These are phyloP conservation scores for Laticauda laticaudata DNA, from an alignment of 2,113 vertebrate genomes.

Conservation along the genomic window DNA sequence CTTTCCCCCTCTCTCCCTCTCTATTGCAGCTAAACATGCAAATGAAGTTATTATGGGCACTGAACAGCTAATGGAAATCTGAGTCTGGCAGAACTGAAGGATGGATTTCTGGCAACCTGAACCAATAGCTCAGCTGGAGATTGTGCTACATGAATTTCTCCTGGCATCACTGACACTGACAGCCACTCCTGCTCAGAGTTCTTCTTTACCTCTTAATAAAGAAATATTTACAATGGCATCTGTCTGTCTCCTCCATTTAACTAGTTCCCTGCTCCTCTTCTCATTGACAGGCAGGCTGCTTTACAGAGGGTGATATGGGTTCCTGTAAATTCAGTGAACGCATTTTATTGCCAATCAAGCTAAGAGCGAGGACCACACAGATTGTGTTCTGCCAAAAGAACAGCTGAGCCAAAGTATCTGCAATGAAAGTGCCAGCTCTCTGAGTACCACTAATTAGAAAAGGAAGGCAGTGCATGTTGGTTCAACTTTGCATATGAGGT, in stretches of 20 bases:
- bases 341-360: conserved; percentile 60
- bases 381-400: conserved; percentile 54
- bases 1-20: conserved; percentile 50
- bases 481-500: neutral
- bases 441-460: conserved; percentile 3
- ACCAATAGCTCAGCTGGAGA: conserved; percentile 57
- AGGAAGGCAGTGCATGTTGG: conserved; percentile 13
- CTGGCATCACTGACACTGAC: conserved; percentile 44
- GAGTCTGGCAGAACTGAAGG: conserved; percentile 59
- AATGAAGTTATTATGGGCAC: conserved; percentile 96
- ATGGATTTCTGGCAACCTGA: conserved; percentile 61
- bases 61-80: conserved; percentile 99
- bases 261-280: conserved; percentile 46
- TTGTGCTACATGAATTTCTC: conserved; percentile 44
- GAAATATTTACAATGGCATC: conserved; percentile 49
- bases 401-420: conserved; percentile 54
- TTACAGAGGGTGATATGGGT: conserved; percentile 43
- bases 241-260: conserved; percentile 14
- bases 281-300: conserved; percentile 54
- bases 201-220: conserved; percentile 81
- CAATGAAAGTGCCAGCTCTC: conserved; percentile 19
- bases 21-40: conserved; percentile 85
- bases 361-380: conserved; percentile 50
- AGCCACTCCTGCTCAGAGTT: conserved; percentile 58
- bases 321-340: conserved; percentile 44